Evolutionary conservation across 2,113 vertebrate genomes (phyloP), one percentile per base, ranked within the genome.

Genomic region (Nanger granti): DNA sequence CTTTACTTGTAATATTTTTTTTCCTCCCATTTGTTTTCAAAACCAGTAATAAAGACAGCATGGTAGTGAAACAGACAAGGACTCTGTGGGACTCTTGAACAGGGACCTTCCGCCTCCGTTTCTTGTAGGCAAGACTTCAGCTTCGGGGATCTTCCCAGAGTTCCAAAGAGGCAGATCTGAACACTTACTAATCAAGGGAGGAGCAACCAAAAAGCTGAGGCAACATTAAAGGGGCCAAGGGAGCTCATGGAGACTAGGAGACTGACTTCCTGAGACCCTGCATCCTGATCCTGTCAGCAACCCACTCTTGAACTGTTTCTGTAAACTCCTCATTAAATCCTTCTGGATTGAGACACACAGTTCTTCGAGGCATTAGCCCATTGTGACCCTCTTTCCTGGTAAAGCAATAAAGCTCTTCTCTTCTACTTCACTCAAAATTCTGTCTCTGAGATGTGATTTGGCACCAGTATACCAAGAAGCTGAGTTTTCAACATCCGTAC

Each of bases 81-180:
- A 82, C 29, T 2, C 79, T 82, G 29, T 52, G 47, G 79, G 47
- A 11, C 44, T 34, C 17, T 9, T 82, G 47, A 9, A 9, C 29
- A 82, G 47, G 28, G 47, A 20, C 17, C 4, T 29, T 17, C 28
- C 0, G 5, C 69, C 5, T 41, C 20, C 0, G 15, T 82, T 49
- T 82, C 79, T 49, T 82, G 7, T 82, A 82, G 41, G 28, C 47
- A 82, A 34, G 79, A 11, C 47, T 82, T 47, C 17, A 82, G 79
- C 47, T 18, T 82, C 29, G 18, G 17, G 9, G 47, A 82, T 31
- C 47, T 52, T 82, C 47, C 79, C 29, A 11, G 47, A 82, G 79
- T 52, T 82, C 29, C 28, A 52, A 11, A 52, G 79, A 13, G 79
- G 29, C 28, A 52, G 29, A 82, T 49, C 49, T 31, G 4, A 82